These are phyloP conservation scores for Verasper variegatus DNA, from an alignment of 2,113 vertebrate genomes.

Conservation along the genomic window DNA sequence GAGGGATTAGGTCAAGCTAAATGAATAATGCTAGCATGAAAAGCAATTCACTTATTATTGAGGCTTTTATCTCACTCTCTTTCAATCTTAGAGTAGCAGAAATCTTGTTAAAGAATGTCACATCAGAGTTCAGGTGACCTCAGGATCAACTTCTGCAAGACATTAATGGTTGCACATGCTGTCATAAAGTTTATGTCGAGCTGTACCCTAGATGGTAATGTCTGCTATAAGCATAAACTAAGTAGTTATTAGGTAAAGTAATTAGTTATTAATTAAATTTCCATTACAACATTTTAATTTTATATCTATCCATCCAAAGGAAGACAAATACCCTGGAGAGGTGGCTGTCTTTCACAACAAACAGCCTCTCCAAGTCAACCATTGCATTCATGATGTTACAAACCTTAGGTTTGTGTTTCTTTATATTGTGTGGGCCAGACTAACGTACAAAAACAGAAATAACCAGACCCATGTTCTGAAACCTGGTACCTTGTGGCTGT, in stretches of 20 bases:
- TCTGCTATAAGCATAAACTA: too few relatives aligned
- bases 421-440: not conserved
- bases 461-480: not conserved
- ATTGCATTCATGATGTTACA: not conserved
- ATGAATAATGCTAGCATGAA: slow-evolving; percentile 43
- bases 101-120: not conserved
- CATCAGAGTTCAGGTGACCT: too few relatives aligned
- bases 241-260: too few relatives aligned
- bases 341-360: too few relatives aligned
- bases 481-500: not conserved
- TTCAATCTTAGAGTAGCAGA: not conserved
- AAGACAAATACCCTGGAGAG: not conserved
- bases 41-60: slow-evolving; percentile 35
- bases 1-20: slow-evolving; percentile 34
- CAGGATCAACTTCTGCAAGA: too few relatives aligned
- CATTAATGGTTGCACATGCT: too few relatives aligned
- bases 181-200: too few relatives aligned
- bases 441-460: not conserved
- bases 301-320: slow-evolving; percentile 2
- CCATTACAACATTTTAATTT: not conserved
- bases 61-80: slow-evolving; percentile 12
- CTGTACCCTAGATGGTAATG: too few relatives aligned
- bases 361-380: too few relatives aligned
- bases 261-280: too few relatives aligned
- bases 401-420: not conserved